Base-by-base conservation (phyloP, 2,888 invertebrate species). In the Sympetrum striolatum region DNA sequence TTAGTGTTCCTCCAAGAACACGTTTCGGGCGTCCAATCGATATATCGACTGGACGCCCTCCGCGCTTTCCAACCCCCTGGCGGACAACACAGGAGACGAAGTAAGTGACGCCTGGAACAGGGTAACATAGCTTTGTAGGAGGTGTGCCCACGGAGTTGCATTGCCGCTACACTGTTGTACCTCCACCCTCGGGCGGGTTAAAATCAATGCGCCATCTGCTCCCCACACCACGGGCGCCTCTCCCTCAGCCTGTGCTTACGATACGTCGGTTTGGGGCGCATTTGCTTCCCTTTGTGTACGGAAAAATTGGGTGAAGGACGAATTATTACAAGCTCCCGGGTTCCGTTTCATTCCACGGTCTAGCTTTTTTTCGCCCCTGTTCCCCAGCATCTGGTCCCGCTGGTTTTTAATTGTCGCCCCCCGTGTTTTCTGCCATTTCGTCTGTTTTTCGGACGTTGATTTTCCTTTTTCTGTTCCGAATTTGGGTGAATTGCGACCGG, bases 51-150 rank as follows among this genome's bases (percentile, higher is more conserved):
- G 37, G 91, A 60, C 91, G 91, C 91, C 86, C 3, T 22, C 53
- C 53, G 58, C 60, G 86, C 60, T 39, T 37, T 86, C 82, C 37
- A 60, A 37, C 60, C 86, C 81, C 80, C 90, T 80, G n/a, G 53
- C 86, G 90, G 90, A 90, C 92, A 91, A 91, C 92, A 90, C 91
- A 91, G 91, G 91, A 90, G 90, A 91, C 90, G 91, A 60, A 82
- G 90, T 90, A 81, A 90, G 90, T 91, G 92, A 92, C 92, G 92
- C 91, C 90, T 37, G 18, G 64, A 91, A 58, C 91, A 91, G 92
- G 92, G n/a, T 37, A 86, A 64, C 90, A 92, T 86, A 86, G 90
- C 37, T 37, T 10, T 0, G 60, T 82, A 91, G 90, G 92, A 92
- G 92, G 91, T 92, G 44, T 58, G 44, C 90, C 37, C 22, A 58